Evolutionary conservation across 1,140 invertebrate species (phyloP).

Genomic region (Holcopasites calliopsidis): DNA sequence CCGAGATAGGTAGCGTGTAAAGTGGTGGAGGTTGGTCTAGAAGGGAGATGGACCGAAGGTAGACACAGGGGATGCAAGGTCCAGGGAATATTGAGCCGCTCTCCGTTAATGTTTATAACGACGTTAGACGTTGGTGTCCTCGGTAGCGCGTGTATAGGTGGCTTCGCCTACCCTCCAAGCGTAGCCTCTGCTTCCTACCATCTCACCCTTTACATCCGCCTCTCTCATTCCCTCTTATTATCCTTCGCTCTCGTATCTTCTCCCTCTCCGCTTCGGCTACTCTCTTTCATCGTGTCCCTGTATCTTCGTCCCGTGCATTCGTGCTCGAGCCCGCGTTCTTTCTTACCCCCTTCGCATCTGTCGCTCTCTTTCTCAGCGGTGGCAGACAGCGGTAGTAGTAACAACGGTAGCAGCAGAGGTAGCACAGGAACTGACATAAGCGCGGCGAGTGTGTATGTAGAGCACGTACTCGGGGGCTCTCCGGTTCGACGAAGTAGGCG

Average conservation of each 20-base stretch:
- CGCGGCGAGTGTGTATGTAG: conserved; percentile 77
- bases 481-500: conserved; percentile 71
- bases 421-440: conserved; percentile 75
- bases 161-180: conserved; percentile 58
- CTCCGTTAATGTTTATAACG: conserved; percentile 80
- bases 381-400: conserved; percentile 42
- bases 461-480: conserved; percentile 77
- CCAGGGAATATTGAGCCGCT: conserved; percentile 78
- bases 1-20: conserved; percentile 40
- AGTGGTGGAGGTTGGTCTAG: conserved; percentile 68
- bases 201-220: conserved; percentile 31
- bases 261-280: conserved; percentile 20
- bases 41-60: conserved; percentile 70
- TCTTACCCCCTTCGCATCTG: conserved; percentile 2
- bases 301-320: not conserved
- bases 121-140: conserved; percentile 75
- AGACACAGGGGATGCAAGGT: conserved; percentile 63
- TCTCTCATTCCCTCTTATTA: conserved; percentile 42
- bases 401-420: conserved; percentile 53
- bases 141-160: conserved; percentile 58
- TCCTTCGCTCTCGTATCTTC: conserved; percentile 39
- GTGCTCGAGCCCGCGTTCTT: conserved; percentile 22
- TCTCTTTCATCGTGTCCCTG: not conserved
- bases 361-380: conserved; percentile 40
- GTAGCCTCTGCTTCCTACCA: conserved; percentile 38